Percentiles rank a stretch among this genome's conserved stretches.
These are phyloP conservation scores for Neodiprion pinetum DNA, from an alignment of 1,140 invertebrate genomes.

Conservation along the genomic window DNA sequence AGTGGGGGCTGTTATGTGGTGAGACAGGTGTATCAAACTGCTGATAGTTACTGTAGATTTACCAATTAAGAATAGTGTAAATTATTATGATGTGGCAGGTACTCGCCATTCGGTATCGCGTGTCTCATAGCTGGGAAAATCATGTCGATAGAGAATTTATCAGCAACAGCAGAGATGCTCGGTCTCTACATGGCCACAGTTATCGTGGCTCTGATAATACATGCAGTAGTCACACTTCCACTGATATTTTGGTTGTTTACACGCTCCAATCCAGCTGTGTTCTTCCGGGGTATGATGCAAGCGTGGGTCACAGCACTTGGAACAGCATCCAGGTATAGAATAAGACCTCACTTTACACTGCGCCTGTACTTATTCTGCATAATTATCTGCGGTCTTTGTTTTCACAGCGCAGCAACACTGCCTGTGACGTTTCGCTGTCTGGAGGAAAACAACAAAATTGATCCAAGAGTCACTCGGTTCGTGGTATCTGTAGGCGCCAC, in stretches of 20 bases:
- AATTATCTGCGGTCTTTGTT: background rate
- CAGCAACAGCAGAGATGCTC: constrained; percentile 68
- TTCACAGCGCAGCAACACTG: constrained; percentile 73
- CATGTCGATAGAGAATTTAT: constrained; percentile 69
- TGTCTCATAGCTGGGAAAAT: constrained; percentile 75
- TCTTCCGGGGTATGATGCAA: constrained; percentile 69
- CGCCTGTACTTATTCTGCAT: background rate
- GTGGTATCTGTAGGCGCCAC: constrained; percentile 72
- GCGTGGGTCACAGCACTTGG: constrained; percentile 74
- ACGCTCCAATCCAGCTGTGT: constrained; percentile 69
- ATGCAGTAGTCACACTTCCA: constrained; percentile 71
- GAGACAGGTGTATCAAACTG: constrained; percentile 29
- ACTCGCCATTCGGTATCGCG: constrained; percentile 75
- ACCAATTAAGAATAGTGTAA: background rate
- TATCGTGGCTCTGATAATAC: constrained; percentile 68
- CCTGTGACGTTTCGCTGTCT: constrained; percentile 80
- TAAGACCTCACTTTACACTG: constrained; percentile 30
- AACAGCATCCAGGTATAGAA: constrained; percentile 70
- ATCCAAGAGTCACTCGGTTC: constrained; percentile 75
- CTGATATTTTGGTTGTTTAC: constrained; percentile 70
- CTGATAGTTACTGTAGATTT: constrained; percentile 2
- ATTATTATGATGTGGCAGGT: constrained; percentile 55
- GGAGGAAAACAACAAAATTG: constrained; percentile 77
- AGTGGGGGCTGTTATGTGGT: constrained; percentile 66
- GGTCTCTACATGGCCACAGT: constrained; percentile 74